Evolutionary conservation across 2,888 invertebrate genomes (phyloP), one percentile per base, ranked within the genome.

Genomic region (Meandrusa payeni): DNA sequence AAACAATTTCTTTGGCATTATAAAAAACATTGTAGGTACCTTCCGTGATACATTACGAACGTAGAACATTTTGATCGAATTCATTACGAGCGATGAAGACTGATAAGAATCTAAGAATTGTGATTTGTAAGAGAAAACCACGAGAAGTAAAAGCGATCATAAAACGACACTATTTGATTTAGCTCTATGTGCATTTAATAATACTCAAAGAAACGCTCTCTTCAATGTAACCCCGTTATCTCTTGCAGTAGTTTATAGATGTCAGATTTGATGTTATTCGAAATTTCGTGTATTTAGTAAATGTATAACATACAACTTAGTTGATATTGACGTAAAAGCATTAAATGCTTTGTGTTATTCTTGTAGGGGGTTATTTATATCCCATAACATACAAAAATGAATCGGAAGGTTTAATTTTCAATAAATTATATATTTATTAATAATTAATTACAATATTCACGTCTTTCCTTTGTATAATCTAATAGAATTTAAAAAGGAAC

Each of bases 41-140:
- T 74, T 75, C 75, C 74, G 79, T 77, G 76, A 70, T 69, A 73
- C 68, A 71, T 65, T 76, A 78, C 5, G 13, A 20, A 26, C 11
- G 13, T 81, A 75, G 73, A 70, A 67, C 69, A 72, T 69, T 77
- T 75, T 76, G 71, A 77, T 76, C 68, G 67, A 73, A 76, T 74
- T 70, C 69, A 78, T 76, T 76, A 72, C 78, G 83, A 82, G 85
- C 85, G 72, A 76, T 76, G 81, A 87, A 87, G 87, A 87, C 87
- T 87, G 87, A 87, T 82, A 81, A 73, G 73, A 81, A 72, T 67
- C 68, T 82, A 79, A 74, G 76, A 65, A 62, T 69, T 70, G 72
- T 70, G 79, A 77, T 76, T 74, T 75, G 75, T 78, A 74, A 70
- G 75, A 67, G 69, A 71, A 65, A 69, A 69, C 70, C 68, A 67